Evolutionary conservation across 2,113 vertebrate genomes (phyloP).

Genomic region (Procapra przewalskii): DNA sequence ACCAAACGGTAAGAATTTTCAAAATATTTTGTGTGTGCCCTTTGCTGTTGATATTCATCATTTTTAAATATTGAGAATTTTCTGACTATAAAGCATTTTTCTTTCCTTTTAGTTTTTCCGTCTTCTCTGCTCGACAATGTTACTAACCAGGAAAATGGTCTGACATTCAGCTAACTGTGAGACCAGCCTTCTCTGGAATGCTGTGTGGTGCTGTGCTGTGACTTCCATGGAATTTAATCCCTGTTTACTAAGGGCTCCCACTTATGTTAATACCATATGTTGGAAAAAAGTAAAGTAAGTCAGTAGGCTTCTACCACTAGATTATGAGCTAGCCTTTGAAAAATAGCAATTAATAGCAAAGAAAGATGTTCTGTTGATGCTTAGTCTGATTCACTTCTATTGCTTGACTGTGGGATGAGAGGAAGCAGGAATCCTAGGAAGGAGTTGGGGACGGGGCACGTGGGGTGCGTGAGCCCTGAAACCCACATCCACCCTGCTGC

Average conservation of each 20-base stretch:
- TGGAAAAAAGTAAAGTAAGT: neutral
- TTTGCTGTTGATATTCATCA: neutral
- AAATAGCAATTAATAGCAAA: neutral
- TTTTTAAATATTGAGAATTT: neutral
- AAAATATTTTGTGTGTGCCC: neutral
- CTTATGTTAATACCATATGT: constrained; percentile 37
- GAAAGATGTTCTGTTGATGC: neutral
- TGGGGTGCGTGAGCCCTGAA: accelerated
- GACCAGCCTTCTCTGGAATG: constrained; percentile 55
- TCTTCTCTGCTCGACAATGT: neutral
- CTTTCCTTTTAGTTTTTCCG: neutral
- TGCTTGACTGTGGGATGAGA: neutral
- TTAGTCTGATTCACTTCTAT: neutral
- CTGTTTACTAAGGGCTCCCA: constrained; percentile 46
- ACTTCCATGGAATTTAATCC: constrained; percentile 65
- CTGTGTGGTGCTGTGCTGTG: constrained; percentile 25
- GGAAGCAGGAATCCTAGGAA: neutral
- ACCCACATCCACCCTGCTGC: neutral
- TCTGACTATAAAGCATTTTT: neutral
- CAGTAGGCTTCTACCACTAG: neutral
- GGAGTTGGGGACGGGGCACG: accelerated
- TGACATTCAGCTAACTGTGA: constrained; percentile 19
- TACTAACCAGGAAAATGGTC: neutral
- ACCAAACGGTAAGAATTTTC: constrained; percentile 12
- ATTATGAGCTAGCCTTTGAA: neutral